Conservation (phyloP, 2,888 invertebrate species). For the Trachelus iudaicus region DNA sequence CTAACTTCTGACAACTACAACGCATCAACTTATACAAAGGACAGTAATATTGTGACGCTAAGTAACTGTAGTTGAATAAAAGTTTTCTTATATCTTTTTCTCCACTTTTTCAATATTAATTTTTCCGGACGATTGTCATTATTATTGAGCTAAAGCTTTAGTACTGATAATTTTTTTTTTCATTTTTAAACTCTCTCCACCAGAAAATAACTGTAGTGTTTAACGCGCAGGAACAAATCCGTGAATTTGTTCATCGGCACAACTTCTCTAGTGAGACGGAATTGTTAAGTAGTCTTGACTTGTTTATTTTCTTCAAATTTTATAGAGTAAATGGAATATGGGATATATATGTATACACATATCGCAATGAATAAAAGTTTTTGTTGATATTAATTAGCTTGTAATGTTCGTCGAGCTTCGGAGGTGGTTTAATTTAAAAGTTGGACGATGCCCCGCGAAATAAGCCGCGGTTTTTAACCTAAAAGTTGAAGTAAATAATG, state of each 20-base stretch:
- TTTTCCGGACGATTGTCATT: not conserved
- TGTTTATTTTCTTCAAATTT: too few species aligned
- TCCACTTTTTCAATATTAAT: not conserved
- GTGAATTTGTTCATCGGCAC: not conserved
- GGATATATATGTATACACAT: not conserved
- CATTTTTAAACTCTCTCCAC: not conserved
- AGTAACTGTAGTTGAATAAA: not conserved
- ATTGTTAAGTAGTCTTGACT: not conserved
- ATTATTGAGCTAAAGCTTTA: not conserved
- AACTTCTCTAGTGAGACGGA: not conserved
- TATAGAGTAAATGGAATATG: not conserved
- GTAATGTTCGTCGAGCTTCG: constrained; percentile 6
- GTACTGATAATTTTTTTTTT: not conserved
- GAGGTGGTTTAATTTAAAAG: constrained; percentile 15
- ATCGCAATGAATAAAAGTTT: not conserved
- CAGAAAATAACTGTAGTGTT: not conserved
- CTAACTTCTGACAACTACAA: not conserved
- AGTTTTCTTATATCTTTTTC: not conserved
- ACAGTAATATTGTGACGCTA: not conserved
- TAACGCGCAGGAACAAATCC: not conserved
- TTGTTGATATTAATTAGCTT: constrained; percentile 11
- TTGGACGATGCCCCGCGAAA: constrained; percentile 7
- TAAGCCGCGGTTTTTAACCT: constrained; percentile 15
- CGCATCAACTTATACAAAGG: not conserved
- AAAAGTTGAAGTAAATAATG: constrained; percentile 19